Conservation (phyloP, 2,797 vertebrate genomes). For the Lithobates sylvaticus region DNA sequence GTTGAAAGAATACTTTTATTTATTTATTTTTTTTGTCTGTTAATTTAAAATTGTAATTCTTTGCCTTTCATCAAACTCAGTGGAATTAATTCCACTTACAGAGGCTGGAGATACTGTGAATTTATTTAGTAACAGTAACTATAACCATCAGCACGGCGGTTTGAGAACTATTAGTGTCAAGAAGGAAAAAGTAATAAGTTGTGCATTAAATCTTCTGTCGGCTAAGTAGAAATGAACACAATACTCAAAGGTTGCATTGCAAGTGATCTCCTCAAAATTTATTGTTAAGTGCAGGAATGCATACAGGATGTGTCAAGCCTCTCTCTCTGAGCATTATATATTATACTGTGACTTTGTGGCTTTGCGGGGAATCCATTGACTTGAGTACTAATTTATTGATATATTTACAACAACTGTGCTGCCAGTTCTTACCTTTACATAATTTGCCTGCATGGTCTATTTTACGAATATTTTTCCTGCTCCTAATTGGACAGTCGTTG, state of each 20-base stretch:
- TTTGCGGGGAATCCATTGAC: not conserved
- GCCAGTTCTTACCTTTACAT: not conserved
- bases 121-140: not conserved
- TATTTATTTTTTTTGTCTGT: not conserved
- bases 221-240: not conserved
- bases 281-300: not conserved
- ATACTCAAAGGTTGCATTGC: not conserved
- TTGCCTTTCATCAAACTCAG: slow-evolving; percentile 21
- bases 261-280: not conserved
- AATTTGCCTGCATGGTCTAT: no score
- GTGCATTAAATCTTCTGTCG: not conserved
- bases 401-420: not conserved
- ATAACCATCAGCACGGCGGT: not conserved
- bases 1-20: not conserved
- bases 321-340: not conserved
- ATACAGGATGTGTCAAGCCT: not conserved
- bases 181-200: not conserved
- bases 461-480: not conserved
- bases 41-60: slow-evolving; percentile 62
- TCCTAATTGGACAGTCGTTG: no score
- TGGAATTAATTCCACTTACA: slow-evolving; percentile 25
- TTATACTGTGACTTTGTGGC: no score
- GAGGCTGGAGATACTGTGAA: not conserved
- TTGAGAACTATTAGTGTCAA: not conserved
- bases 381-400: no score